Evolutionary conservation across 30 jellyfish, hydroid and myxozoan genomes (phyloP).

Genomic region (Nemopilema nomurai): DNA sequence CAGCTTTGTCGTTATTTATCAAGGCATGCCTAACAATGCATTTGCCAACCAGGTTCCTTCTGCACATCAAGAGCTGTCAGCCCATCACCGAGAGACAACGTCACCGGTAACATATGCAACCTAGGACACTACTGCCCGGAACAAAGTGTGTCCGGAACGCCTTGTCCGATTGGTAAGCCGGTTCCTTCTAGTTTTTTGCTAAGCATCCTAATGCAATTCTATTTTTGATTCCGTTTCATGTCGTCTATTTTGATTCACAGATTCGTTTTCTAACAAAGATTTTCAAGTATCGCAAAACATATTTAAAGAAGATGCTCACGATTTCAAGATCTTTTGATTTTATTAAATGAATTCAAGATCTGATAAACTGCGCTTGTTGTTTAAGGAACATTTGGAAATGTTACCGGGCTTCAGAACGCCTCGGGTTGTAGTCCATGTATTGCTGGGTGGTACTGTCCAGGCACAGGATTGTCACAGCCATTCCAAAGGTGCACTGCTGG

Average conservation of each 20-base stretch:
- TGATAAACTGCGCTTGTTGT: background rate
- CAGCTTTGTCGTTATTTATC: no score
- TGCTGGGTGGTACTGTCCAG: constrained; percentile 97
- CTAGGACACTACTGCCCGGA: constrained; percentile 86
- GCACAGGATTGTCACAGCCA: constrained; percentile 70
- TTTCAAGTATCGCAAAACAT: no score
- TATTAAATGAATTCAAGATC: background rate
- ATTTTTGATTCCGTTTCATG: no score
- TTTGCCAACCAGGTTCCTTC: constrained; percentile 55
- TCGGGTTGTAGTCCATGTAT: constrained; percentile 88
- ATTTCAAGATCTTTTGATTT: no score
- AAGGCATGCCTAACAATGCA: background rate
- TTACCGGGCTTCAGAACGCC: constrained; percentile 82
- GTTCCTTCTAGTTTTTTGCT: no score
- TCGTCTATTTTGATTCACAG: no score
- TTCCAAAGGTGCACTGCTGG: constrained; percentile 77
- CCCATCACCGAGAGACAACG: constrained; percentile 85
- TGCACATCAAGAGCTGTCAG: constrained; percentile 70
- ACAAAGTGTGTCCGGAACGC: constrained; percentile 73
- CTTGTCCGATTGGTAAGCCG: constrained; percentile 89
- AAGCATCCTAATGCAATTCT: no score
- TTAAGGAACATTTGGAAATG: constrained; percentile 89
- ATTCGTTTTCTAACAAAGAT: no score
- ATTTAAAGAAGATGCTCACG: no score
- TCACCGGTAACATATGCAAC: constrained; percentile 88